A percentile compares a stretch with the other conserved stretches of the same genome.
Conservation (phyloP, 2,888 invertebrate species). For the Phasia obesa region DNA sequence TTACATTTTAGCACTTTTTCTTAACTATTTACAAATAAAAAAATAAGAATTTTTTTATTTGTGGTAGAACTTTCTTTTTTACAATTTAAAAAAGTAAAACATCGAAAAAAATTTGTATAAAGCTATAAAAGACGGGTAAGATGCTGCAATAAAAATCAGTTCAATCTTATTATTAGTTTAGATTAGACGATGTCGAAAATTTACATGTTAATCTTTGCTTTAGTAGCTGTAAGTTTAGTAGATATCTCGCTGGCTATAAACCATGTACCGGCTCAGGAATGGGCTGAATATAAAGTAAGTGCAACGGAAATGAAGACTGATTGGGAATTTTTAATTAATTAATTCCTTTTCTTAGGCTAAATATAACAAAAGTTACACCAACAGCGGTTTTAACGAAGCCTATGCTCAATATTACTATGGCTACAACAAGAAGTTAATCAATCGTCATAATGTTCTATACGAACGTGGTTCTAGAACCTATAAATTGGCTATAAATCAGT, state of each 20-base stretch:
- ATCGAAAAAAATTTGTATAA: background rate
- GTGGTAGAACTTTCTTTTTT: constrained; percentile 4
- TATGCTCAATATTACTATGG: constrained; percentile 75
- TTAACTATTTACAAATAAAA: background rate
- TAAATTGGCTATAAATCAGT: constrained; percentile 73
- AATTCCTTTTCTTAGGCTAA: constrained; percentile 23
- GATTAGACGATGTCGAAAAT: constrained; percentile 12
- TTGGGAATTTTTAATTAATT: background rate
- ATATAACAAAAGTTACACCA: constrained; percentile 59
- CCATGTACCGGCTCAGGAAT: constrained; percentile 38
- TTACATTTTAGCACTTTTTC: constrained; percentile 30
- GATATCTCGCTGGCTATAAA: background rate
- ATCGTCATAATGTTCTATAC: constrained; percentile 68
- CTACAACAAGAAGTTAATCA: constrained; percentile 72
- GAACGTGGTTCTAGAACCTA: constrained; percentile 64
- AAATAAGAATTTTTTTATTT: background rate
- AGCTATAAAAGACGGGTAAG: constrained; percentile 32
- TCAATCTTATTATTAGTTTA: background rate
- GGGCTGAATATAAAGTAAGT: constrained; percentile 52
- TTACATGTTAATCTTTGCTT: background rate
- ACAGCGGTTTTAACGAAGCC: constrained; percentile 36
- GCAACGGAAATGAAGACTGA: background rate
- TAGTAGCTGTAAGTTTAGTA: constrained; percentile 2
- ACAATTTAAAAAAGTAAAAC: background rate
- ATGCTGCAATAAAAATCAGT: background rate